These are phyloP conservation scores for Corydoras sp. DNA, from an alignment of 2,113 vertebrate species.

Conservation along the genomic window DNA sequence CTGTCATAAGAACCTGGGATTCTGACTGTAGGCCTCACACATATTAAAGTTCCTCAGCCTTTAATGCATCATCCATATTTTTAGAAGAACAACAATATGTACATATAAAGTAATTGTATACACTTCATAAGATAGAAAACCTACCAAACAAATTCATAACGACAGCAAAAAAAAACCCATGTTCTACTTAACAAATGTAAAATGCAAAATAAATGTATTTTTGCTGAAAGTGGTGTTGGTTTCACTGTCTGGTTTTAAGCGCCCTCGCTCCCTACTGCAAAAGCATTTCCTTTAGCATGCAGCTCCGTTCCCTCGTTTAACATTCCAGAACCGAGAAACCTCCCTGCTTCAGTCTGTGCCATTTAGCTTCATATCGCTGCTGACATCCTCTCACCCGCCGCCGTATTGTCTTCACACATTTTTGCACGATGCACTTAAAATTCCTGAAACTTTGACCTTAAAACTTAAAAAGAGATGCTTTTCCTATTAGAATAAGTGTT, in stretches of 20 bases:
- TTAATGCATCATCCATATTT: too few species aligned
- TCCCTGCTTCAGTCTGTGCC: slow-evolving; percentile 60
- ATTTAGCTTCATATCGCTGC: slow-evolving; percentile 50
- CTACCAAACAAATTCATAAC: slow-evolving; percentile 6
- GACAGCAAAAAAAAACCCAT: slow-evolving; percentile 10
- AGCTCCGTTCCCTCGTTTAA: slow-evolving; percentile 63
- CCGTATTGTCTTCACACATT: slow-evolving; percentile 25
- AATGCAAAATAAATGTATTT: slow-evolving; percentile 37
- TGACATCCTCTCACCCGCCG: slow-evolving; percentile 32
- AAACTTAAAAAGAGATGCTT: neutral
- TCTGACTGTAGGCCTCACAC: slow-evolving; percentile 2
- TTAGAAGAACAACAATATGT: too few species aligned
- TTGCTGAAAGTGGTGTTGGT: slow-evolving; percentile 47
- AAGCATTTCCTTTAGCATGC: slow-evolving; percentile 67
- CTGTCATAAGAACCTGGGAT: slow-evolving; percentile 23
- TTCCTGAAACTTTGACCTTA: slow-evolving; percentile 19
- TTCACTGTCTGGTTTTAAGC: slow-evolving; percentile 61
- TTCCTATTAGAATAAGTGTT: too few species aligned
- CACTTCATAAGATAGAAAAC: neutral
- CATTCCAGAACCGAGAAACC: slow-evolving; percentile 72
- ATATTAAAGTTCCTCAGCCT: too few species aligned
- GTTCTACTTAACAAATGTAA: slow-evolving; percentile 39
- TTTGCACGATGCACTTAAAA: slow-evolving; percentile 27
- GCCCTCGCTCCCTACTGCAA: slow-evolving; percentile 57
- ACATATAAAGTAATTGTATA: too few species aligned